Evolutionary conservation across 2,113 vertebrate species (phyloP).

Genomic region (Puffinus mauretanicus): DNA sequence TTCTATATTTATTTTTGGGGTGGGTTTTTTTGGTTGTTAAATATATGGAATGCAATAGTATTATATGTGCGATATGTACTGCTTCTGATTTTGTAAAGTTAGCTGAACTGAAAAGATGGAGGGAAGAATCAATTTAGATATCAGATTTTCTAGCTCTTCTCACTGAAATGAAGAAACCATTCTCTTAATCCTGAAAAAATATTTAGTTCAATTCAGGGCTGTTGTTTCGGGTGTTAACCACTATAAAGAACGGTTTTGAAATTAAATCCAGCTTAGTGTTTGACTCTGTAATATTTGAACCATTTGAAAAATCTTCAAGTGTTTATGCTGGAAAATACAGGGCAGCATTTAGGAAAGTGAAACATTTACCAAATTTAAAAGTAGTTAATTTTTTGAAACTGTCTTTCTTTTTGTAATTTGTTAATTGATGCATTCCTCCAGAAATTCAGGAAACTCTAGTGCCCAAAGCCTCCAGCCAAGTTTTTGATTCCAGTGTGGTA

Average conservation of each 20-base stretch:
- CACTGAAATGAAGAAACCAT: background rate
- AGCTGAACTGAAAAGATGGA: background rate
- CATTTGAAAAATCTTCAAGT: background rate
- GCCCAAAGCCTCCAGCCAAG: background rate
- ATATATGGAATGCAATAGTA: background rate
- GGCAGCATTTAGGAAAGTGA: background rate
- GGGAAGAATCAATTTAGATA: background rate
- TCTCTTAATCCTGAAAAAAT: background rate
- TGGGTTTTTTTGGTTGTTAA: background rate
- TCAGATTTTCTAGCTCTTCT: background rate
- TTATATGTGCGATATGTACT: fast-evolving
- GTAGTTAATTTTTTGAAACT: background rate
- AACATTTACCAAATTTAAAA: background rate
- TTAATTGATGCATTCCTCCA: background rate
- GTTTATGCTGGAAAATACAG: background rate
- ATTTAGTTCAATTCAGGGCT: background rate
- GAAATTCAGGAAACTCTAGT: background rate
- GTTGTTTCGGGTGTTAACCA: background rate
- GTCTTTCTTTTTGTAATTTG: background rate
- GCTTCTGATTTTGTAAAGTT: background rate
- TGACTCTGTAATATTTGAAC: background rate
- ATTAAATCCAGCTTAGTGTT: background rate
- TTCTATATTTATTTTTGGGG: background rate
- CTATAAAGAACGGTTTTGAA: background rate
- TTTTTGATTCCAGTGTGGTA: background rate